phyloP scores from a whole-genome alignment of 2,113 vertebrate genomes.

The Ariopsis seemanni region DNA sequence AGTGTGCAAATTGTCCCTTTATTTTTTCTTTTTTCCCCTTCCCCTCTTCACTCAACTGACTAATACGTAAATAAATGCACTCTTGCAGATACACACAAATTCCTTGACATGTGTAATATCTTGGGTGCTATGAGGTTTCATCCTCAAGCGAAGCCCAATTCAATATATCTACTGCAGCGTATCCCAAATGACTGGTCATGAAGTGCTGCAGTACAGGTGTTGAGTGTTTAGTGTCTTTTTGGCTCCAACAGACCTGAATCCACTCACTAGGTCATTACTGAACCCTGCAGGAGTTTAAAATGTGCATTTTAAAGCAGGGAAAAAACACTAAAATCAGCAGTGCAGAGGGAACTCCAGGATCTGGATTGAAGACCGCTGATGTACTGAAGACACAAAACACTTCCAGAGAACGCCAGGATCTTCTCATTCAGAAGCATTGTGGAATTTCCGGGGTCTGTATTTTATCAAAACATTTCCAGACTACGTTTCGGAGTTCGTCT shows the following conservation, averaged over 20 bases:
- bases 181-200: background rate
- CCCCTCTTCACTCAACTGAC: background rate
- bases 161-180: slow-evolving; percentile 21
- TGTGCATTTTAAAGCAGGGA: slow-evolving; percentile 7
- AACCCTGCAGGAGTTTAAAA: slow-evolving; percentile 21
- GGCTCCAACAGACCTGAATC: slow-evolving; percentile 6
- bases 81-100: slow-evolving; percentile 17
- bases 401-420: slow-evolving; percentile 13
- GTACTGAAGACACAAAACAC: slow-evolving; percentile 27
- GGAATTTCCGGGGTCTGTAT: background rate
- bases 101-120: background rate
- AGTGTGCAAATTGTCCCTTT: background rate
- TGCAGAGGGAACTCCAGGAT: background rate
- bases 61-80: background rate
- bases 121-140: background rate
- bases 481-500: slow-evolving; percentile 31
- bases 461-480: slow-evolving; percentile 1
- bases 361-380: background rate
- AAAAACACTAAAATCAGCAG: slow-evolving; percentile 12
- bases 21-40: background rate
- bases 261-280: slow-evolving; percentile 1
- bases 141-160: slow-evolving; percentile 23
- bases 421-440: background rate
- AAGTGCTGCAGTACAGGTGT: background rate
- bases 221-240: background rate